Base-by-base conservation (phyloP, 2,888 invertebrate species). In the Tetramorium bicarinatum region DNA sequence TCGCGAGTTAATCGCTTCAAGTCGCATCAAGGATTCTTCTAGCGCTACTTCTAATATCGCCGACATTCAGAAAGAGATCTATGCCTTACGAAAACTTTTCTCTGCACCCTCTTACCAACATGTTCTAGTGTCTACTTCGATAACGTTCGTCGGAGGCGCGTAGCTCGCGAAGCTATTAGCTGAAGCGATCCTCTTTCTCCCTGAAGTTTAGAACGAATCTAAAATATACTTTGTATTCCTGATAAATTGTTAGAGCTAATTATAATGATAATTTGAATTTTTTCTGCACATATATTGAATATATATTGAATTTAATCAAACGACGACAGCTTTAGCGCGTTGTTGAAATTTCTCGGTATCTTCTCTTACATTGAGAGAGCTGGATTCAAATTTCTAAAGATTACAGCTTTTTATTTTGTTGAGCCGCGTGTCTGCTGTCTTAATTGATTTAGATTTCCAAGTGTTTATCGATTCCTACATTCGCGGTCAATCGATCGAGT, bases 81-180 rank as follows among this genome's bases (percentile, higher is more conserved):
- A 86, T 81, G 86, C 82, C 86, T 85, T 84, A 47, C 25, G 11
- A 64, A 84, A 85, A 49, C 66, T 79, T 74, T 54, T 66, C 74
- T 86, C 85, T 69, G 80, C 82, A 82, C 79, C 62, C 82, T 79
- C 67, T 82, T 85, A 66, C 72, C 59, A 74, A 85, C 80, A 85
- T 83, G 66, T 89, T 85, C 81, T 62, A 82, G 77, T 74, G 47
- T 66, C 52, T 86, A 82, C 34, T 80, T 69, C 41, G 62, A 79
- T 71, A 52, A 86, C 25, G 34, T 44, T 80, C 13, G 56, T 21
- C 21, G 34, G 64, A 87, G 79, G 72, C 87, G 85, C 84, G 83
- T 85, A 84, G 79, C 82, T 85, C 59, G 41, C 18, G 41, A 56
- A 38, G 44, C 8, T 66, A 25, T 44, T 76, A 47, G 54, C 25